Base-by-base conservation (phyloP, 1,140 invertebrate genomes). In the Goniozus legneri region DNA sequence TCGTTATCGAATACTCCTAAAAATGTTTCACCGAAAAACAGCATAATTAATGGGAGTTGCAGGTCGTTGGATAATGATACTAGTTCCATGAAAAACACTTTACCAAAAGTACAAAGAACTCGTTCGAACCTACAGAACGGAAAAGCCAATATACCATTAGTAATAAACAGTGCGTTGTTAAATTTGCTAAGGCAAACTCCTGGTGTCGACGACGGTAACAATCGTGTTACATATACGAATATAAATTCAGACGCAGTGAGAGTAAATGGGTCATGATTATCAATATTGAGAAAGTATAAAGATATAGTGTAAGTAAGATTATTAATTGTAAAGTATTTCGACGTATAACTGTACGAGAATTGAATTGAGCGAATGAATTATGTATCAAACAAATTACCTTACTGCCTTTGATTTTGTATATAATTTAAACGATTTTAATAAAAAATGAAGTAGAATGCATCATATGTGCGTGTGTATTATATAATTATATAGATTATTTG, bases 91-190 rank as follows among this genome's bases (percentile, higher is more conserved):
- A 69, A 62, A 31, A 52, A 19, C 4, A 50, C 45, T 12, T 44
- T 62, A n/a, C 46, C 62, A 8, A 72, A 69, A 37, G 35, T 67
- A 14, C 56, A 64, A n/a, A 71, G 65, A 34, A 63, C 50, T 20
- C 63, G 68, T 22, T 57, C 61, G 0, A 68, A 44, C 34, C 45
- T 74, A 10, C 71, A 72, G 48, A 68, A 56, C 32, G 62, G 62
- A 7, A 71, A 63, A 49, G 64, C 72, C 0, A 74, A 76, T 46
- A 75, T 75, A 47, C 72, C 73, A 8, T 52, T 76, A 20, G 66
- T 71, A 24, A 72, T 74, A 50, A 75, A 73, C 34, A 71, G 60
- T 48, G 60, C 64, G 1, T 47, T 75, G 14, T 57, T 71, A 16
- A 76, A 76, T 59, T 58, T 73, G 20, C 40, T 74, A 7, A 63